Base-by-base conservation (phyloP, 2,113 vertebrate genomes). In the Halcyon malimbica region DNA sequence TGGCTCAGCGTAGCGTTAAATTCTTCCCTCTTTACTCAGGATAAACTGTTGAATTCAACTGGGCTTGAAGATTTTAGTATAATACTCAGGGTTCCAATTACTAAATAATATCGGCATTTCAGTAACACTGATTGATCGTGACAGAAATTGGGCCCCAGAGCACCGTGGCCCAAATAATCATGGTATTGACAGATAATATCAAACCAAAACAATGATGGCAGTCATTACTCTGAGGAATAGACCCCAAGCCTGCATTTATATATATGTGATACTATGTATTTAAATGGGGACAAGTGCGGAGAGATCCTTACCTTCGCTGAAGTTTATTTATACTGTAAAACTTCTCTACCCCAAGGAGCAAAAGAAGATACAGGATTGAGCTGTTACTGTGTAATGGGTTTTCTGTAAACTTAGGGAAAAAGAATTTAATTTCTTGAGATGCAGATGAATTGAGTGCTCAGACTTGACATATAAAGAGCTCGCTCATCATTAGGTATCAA, bases 101-200 rank as follows among this genome's bases (percentile, higher is more conserved):
- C 74, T 93, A 82, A 87, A 76, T 82, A 91, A 75, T 62, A 82
- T 8, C 70, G 67, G n/a, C 79, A 65, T 89, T 85, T 25, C 67
- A 87, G 35, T 57, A 65, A 53, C 42, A 48, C 44, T 76, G 87
- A 93, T 91, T 76, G 83, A 91, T 76, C 0, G 0, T 68, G 81
- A 70, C 93, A 96, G 82, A 65, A 90, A 90, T 94, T 37, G 51
- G 53, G 53, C 73, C 48, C 48, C 39, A 65, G 91, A 76, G 87
- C 25, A 53, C 77, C 41, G 48, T 62, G 77, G 48, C 86, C 77
- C 91, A 90, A 83, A 94, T 89, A 94, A 53, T 87, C 62, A 26
- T 42, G 21, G 48, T 74, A 74, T 59, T 80, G 82, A 83, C 44
- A 83, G 69, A 57, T 64, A 91, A 57, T 80, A 51, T 23, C 94